Percentiles rank a stretch among this genome's conserved stretches.
These are phyloP conservation scores for Callaeas wilsoni DNA, from an alignment of 2,113 vertebrate species.

Conservation along the genomic window DNA sequence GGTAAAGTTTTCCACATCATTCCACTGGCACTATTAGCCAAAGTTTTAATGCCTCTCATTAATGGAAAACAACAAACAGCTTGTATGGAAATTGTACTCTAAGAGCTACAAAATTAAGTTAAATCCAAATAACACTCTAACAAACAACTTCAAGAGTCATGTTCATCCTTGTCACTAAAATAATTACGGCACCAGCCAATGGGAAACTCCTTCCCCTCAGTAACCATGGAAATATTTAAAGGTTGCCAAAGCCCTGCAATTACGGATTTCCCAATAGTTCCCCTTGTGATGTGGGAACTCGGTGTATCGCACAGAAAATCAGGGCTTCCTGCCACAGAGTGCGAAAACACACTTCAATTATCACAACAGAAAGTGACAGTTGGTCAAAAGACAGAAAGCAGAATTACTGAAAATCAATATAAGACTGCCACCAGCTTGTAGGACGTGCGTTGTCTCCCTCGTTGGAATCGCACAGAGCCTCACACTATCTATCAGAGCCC, in stretches of 20 bases:
- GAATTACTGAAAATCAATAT: slow-evolving; percentile 13
- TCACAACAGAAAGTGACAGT: not conserved
- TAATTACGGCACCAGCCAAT: slow-evolving; percentile 11
- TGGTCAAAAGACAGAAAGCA: slow-evolving; percentile 15
- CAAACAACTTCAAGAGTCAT: slow-evolving; percentile 5
- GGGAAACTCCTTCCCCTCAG: not conserved
- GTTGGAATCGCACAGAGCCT: not conserved
- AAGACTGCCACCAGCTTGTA: slow-evolving; percentile 2
- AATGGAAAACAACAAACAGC: not conserved
- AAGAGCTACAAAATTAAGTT: not conserved
- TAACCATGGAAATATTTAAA: slow-evolving; percentile 45
- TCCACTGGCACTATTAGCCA: not conserved
- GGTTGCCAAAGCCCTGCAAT: not conserved
- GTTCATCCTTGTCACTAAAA: not conserved
- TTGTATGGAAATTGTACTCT: not conserved
- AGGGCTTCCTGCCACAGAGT: not conserved
- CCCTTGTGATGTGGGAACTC: not conserved
- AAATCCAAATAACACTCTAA: not conserved
- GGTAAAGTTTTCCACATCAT: not conserved
- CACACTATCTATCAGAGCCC: not conserved
- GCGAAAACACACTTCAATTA: slow-evolving; percentile 10
- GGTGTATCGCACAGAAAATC: not conserved
- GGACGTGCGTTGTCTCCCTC: not conserved
- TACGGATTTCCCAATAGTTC: slow-evolving; percentile 24
- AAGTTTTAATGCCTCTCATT: not conserved